These are phyloP conservation scores for Metacarcinus magister DNA, from an alignment of 2,888 invertebrate species.

Conservation along the genomic window DNA sequence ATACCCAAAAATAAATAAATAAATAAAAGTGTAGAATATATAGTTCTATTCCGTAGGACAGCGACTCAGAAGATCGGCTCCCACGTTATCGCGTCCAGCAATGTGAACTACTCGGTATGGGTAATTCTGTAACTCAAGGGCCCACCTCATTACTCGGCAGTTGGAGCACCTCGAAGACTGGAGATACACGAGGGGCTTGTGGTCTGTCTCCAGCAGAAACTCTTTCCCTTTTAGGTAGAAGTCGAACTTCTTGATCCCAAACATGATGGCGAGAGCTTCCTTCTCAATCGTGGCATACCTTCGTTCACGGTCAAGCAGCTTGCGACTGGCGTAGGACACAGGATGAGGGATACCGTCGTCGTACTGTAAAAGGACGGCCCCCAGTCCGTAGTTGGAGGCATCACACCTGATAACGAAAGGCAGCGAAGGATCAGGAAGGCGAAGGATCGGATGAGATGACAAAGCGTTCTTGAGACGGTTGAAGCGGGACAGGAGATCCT, in stretches of 20 bases:
- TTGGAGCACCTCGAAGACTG: constrained; percentile 10
- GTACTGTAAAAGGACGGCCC: constrained; percentile 55
- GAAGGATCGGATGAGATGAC: not conserved
- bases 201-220: constrained; percentile 60
- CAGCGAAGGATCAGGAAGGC: not conserved
- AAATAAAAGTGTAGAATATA: no score
- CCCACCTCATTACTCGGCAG: constrained; percentile 14
- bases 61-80: constrained; percentile 54
- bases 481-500: not conserved
- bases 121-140: not conserved
- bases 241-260: constrained; percentile 27
- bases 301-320: constrained; percentile 45
- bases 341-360: constrained; percentile 8
- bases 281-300: constrained; percentile 50
- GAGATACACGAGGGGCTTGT: constrained; percentile 60
- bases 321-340: constrained; percentile 60
- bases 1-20: no score
- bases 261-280: constrained; percentile 58
- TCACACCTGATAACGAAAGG: constrained; percentile 47
- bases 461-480: not conserved
- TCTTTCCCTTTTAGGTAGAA: constrained; percentile 53
- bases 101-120: constrained; percentile 52
- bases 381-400: constrained; percentile 52
- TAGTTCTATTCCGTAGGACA: no score
- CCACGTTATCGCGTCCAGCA: constrained; percentile 49